Percentiles rank a stretch among this genome's conserved stretches.
These are phyloP conservation scores for Eueremaeus valkanovi DNA, from an alignment of 2,888 invertebrate genomes.

Conservation along the genomic window DNA sequence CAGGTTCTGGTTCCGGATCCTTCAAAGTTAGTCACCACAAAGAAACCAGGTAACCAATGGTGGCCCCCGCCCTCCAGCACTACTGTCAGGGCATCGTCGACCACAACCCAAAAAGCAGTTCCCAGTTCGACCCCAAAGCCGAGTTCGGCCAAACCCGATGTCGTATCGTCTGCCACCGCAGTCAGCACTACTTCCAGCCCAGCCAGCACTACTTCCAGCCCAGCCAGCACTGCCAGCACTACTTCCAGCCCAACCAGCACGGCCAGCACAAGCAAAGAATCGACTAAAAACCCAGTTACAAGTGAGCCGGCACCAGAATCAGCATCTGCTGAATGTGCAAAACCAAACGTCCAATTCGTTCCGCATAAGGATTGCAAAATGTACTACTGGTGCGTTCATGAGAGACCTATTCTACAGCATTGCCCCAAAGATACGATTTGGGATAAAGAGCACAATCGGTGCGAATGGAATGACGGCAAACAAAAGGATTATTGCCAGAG, in stretches of 20 bases:
- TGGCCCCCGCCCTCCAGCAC: slow-evolving; percentile 34
- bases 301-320: background rate
- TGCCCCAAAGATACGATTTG: slow-evolving; percentile 72
- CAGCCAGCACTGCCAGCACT: slow-evolving; percentile 48
- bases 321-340: background rate
- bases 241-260: slow-evolving; percentile 45
- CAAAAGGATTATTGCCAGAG: background rate
- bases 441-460: slow-evolving; percentile 66
- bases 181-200: slow-evolving; percentile 41
- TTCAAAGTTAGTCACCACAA: slow-evolving; percentile 62
- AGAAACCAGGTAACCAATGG: slow-evolving; percentile 67
- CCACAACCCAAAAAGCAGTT: slow-evolving; percentile 62
- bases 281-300: too few species aligned
- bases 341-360: slow-evolving; percentile 7
- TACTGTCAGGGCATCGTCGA: background rate
- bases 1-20: slow-evolving; percentile 70
- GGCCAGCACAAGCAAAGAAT: too few species aligned
- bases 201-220: slow-evolving; percentile 49
- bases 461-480: slow-evolving; percentile 63
- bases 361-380: slow-evolving; percentile 51
- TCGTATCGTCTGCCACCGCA: background rate
- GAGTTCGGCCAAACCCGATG: slow-evolving; percentile 49
- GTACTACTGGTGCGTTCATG: slow-evolving; percentile 82
- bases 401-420: slow-evolving; percentile 65
- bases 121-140: slow-evolving; percentile 41